Base-by-base conservation (phyloP, 2,113 vertebrate species). In the Dipodomys stephensi region DNA sequence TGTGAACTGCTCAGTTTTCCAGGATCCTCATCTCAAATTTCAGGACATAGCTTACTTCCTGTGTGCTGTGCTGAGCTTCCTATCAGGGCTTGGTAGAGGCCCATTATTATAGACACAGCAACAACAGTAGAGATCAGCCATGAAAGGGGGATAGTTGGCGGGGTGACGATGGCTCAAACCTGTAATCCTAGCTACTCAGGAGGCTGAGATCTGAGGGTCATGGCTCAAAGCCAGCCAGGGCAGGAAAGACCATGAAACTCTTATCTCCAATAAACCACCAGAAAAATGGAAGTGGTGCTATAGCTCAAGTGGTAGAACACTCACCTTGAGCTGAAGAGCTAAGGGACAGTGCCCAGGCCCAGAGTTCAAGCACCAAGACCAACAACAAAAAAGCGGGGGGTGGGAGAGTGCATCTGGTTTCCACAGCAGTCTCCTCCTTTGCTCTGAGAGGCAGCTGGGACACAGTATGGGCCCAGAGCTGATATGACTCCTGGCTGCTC, bases 51-150 rank as follows among this genome's bases (percentile, higher is more conserved):
- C 71, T n/a, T 74, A 30, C 60, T 80, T 93, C 82, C 91, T 57
- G 2, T 30, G 79, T 85, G 32, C 72, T 46, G 23, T 22, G 53
- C 22, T 73, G 20, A 32, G 27, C 62, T 83, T 95, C 94, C 93
- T 57, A 18, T 16, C 28, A 12, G 7, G 46, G n/a, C 53, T 65
- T 74, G 11, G 25, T 19, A 28, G 8, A 73, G 81, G 23, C 7
- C 39, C 39, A 8, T 32, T 65, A 44, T 80, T 68, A 49, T 19
- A 88, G 91, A 72, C 62, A 65, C 84, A 60, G 62, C 20, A 71
- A 46, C 65, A 30, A 67, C 77, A 64, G 80, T 3, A 22, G 28
- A 39, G 7, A 2, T 62, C 76, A 72, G 30, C 77, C 83, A 35
- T 2, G 32, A 18, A 22, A 32, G n/a, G 87, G 62, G n/a, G 18